These are phyloP conservation scores for Rhipidura dahli DNA, from an alignment of 2,113 vertebrate genomes.

Conservation along the genomic window DNA sequence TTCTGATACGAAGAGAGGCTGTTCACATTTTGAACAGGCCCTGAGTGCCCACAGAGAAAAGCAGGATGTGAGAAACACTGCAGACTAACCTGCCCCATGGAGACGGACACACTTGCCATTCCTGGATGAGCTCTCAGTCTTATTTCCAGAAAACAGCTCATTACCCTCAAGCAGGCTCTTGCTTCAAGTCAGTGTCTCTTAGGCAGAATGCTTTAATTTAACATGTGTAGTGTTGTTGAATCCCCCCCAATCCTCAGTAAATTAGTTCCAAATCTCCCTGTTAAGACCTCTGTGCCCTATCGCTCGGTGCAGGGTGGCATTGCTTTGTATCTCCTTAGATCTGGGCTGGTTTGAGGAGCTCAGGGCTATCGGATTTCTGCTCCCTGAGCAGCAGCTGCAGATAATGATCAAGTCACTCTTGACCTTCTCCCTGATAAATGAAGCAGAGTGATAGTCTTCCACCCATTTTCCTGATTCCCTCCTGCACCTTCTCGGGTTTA, in stretches of 20 bases:
- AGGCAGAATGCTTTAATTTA: neutral
- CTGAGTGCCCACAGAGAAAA: neutral
- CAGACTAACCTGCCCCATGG: neutral
- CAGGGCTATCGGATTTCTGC: neutral
- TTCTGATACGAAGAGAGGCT: neutral
- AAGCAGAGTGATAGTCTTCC: neutral
- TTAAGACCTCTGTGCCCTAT: neutral
- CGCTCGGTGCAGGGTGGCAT: neutral
- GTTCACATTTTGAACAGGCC: neutral
- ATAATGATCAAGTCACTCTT: constrained; percentile 35
- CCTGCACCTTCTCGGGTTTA: neutral
- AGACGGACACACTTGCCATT: neutral
- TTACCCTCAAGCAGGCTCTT: neutral
- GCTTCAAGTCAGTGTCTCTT: neutral
- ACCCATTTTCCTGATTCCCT: neutral
- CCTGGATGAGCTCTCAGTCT: neutral
- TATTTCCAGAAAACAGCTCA: neutral
- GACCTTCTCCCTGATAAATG: constrained; percentile 19
- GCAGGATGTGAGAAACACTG: neutral
- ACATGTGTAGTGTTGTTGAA: neutral
- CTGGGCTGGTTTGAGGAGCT: constrained; percentile 11
- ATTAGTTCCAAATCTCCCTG: neutral
- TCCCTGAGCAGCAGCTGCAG: neutral
- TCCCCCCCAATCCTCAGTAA: constrained; percentile 10
- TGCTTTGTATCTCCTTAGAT: neutral